Conservation (phyloP, 2,113 vertebrate genomes). For the Megaleporinus macrocephalus region DNA sequence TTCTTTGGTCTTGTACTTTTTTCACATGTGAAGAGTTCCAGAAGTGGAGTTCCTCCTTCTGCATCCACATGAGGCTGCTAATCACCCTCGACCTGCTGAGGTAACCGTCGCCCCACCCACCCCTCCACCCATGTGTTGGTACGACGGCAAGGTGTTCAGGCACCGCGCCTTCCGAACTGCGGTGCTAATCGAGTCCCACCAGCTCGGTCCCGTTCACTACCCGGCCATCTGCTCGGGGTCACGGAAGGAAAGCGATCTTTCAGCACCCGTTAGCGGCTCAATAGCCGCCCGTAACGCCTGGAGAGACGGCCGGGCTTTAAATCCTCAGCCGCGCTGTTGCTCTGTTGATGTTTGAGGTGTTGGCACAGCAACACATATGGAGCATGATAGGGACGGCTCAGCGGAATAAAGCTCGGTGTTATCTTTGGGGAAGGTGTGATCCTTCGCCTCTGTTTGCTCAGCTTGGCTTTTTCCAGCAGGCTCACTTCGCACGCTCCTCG, state of each 20-base stretch:
- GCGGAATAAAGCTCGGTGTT: conserved; percentile 69
- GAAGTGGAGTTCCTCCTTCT: no score
- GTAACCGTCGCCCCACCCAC: no score
- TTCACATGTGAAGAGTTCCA: no score
- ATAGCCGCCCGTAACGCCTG: not conserved
- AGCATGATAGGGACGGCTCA: conserved; percentile 68
- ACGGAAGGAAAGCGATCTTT: not conserved
- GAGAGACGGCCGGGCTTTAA: not conserved
- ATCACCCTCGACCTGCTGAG: no score
- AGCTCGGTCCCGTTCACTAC: not conserved
- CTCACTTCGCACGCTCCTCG: conserved; percentile 46
- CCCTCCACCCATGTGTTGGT: no score
- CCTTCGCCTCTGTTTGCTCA: conserved; percentile 73
- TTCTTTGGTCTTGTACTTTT: no score
- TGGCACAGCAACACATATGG: conserved; percentile 72
- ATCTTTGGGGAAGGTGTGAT: conserved; percentile 70
- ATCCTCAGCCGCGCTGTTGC: conserved; percentile 53
- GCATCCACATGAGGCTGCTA: no score
- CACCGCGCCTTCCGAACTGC: not conserved
- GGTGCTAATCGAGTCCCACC: not conserved
- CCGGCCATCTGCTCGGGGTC: not conserved
- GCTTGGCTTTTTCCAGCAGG: conserved; percentile 72
- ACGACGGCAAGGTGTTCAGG: not conserved
- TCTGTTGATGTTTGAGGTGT: conserved; percentile 75
- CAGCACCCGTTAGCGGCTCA: not conserved